phyloP scores from a whole-genome alignment of 2,797 vertebrate genomes.

The Margarornis squamiger region DNA sequence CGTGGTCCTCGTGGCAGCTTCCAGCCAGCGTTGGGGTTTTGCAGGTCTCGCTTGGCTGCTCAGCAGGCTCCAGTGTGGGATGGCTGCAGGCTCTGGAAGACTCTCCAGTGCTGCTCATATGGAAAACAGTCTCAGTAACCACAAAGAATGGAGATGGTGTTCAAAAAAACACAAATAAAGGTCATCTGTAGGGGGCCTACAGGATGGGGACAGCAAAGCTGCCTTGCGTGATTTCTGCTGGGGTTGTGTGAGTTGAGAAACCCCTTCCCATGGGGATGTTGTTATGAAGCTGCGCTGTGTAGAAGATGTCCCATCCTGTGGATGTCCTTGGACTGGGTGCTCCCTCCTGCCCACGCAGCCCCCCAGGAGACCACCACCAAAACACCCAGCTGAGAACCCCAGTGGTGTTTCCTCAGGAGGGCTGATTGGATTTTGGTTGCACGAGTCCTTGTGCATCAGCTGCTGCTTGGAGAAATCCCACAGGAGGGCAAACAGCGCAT shows the following conservation, averaged over 20 bases:
- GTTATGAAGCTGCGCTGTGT: background rate
- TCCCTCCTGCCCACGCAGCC: rapidly evolving
- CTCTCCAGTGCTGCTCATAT: background rate
- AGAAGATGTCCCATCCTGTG: rapidly evolving
- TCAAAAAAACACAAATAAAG: background rate
- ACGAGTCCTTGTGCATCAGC: background rate
- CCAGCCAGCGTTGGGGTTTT: background rate
- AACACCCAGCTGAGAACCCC: rapidly evolving
- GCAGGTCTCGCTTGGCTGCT: slow-evolving; percentile 29
- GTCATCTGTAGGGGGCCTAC: background rate
- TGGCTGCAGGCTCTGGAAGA: slow-evolving; percentile 14
- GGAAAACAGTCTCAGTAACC: background rate
- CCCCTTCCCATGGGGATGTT: background rate
- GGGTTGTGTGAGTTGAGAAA: background rate
- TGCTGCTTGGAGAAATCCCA: background rate
- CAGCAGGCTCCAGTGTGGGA: background rate
- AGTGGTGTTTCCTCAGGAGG: rapidly evolving
- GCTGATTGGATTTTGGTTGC: background rate
- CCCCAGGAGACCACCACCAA: background rate
- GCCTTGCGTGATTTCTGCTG: rapidly evolving
- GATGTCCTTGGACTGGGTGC: background rate
- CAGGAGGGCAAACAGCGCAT: rapidly evolving
- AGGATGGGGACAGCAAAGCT: background rate
- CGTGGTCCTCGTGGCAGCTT: background rate
- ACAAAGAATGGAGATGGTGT: background rate